Base-by-base conservation (phyloP, 2,888 invertebrate genomes). In the Trissolcus brochymenae region DNA sequence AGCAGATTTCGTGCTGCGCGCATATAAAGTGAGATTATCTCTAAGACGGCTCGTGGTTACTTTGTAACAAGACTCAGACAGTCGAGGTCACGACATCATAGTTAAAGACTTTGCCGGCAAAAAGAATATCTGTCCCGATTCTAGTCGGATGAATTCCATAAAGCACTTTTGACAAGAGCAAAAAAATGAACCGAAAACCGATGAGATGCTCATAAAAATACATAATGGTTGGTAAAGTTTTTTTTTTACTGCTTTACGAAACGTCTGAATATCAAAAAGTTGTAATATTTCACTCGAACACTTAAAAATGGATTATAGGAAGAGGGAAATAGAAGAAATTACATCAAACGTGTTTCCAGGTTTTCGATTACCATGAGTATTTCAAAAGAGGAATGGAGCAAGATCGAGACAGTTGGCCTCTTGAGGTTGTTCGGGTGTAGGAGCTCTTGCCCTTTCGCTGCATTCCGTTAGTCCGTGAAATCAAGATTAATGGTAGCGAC, bases 401-500 rank as follows among this genome's bases (percentile, higher is more conserved):
- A 72, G 73, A 74, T 71, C 66, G 74, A 75, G 72, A 70, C 68
- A 57, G 59, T 71, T 71, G 62, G 79, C 73, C 81, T 79, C 75
- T 65, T 46, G 81, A 74, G 75, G 74, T 79, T 73, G 71, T 73
- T 70, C 68, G 67, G 72, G 73, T 79, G 71, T 68, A 61, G 67
- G 51, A 72, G 79, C 60, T 79, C 78, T 55, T 72, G 68, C 72
- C 71, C 76, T 76, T 75, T 57, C 74, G 74, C 72, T 76, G 81
- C 79, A 81, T 81, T 81, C 81, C 79, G 81, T 82, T 76, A 81
- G 81, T 81, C 79, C 80, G 77, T 79, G 77, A 82, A 83, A 85
- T 85, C 83, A 85, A 85, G 85, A 85, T 85, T 86, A 84, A 86
- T 85, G 84, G 81, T 78, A 64, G 81, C 68, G 81, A 81, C 81